These are phyloP conservation scores for Epinotia brunnichana DNA, from an alignment of 2,888 invertebrate genomes.

Conservation along the genomic window DNA sequence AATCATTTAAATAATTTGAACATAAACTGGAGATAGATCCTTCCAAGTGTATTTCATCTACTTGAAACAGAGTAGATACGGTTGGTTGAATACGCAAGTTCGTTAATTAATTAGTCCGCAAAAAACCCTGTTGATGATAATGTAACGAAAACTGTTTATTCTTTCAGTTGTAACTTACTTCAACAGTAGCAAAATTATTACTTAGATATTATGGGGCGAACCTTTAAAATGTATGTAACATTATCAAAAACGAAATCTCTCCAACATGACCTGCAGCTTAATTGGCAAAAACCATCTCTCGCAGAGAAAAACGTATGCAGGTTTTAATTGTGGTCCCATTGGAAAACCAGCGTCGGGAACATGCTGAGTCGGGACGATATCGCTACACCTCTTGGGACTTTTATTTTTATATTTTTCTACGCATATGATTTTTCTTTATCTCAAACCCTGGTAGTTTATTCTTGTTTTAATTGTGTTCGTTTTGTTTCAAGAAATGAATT, in stretches of 20 bases:
- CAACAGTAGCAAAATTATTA: no score
- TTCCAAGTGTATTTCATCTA: background rate
- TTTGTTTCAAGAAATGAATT: slow-evolving; percentile 19
- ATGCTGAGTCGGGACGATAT: no score
- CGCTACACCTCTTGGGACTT: no score
- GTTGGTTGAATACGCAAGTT: background rate
- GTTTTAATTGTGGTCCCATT: no score
- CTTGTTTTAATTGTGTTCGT: background rate
- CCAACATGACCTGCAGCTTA: no score
- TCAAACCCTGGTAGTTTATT: background rate
- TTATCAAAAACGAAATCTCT: no score
- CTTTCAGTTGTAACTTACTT: background rate
- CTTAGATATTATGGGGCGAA: no score
- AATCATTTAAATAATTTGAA: no score
- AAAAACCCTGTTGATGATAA: background rate
- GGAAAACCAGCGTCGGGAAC: no score
- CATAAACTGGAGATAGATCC: background rate
- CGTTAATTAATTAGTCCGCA: slow-evolving; percentile 4
- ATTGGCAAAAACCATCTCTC: no score
- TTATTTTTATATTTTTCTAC: background rate
- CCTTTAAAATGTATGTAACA: no score
- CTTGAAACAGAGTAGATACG: slow-evolving; percentile 2
- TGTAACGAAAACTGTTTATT: slow-evolving; percentile 1
- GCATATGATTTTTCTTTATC: background rate
- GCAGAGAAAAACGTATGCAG: no score